Evolutionary conservation across 2,797 vertebrate species (phyloP).

Genomic region (Corythornis leucogaster): DNA sequence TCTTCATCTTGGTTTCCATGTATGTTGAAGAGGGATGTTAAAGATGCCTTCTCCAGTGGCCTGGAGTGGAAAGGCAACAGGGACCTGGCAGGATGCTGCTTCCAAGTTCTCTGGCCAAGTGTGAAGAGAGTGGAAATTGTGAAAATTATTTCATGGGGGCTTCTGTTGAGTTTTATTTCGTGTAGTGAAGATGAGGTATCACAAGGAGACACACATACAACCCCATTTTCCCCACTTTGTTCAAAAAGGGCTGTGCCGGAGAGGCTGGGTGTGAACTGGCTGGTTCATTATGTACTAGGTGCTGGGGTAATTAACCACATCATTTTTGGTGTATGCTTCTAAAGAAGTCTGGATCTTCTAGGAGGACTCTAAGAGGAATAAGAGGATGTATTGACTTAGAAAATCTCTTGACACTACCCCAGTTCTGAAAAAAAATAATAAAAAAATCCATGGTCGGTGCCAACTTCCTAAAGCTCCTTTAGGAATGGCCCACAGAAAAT

Average conservation of each 20-base stretch:
- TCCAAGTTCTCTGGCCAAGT: not conserved
- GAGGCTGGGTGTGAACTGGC: not conserved
- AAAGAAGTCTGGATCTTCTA: not conserved
- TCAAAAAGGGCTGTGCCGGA: not conserved
- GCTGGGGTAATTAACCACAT: not conserved
- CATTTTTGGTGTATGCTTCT: not conserved
- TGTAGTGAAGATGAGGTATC: not conserved
- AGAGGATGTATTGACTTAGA: not conserved
- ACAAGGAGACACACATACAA: accelerated
- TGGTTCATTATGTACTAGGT: accelerated
- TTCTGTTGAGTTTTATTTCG: not conserved
- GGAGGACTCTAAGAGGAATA: not conserved
- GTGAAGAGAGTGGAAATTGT: not conserved
- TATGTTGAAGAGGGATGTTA: not conserved
- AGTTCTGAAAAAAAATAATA: not conserved
- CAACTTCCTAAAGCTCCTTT: not conserved
- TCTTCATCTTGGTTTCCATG: not conserved
- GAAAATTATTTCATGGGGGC: accelerated
- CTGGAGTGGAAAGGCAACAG: not conserved
- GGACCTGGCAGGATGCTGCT: not conserved
- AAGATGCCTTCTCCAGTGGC: not conserved
- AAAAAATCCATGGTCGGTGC: not conserved
- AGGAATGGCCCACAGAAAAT: not conserved
- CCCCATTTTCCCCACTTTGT: not conserved
- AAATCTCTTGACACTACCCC: not conserved